Evolutionary conservation across 2,113 vertebrate species (phyloP), one percentile per base, ranked within the genome.

Genomic region (Turdus rufiventris): DNA sequence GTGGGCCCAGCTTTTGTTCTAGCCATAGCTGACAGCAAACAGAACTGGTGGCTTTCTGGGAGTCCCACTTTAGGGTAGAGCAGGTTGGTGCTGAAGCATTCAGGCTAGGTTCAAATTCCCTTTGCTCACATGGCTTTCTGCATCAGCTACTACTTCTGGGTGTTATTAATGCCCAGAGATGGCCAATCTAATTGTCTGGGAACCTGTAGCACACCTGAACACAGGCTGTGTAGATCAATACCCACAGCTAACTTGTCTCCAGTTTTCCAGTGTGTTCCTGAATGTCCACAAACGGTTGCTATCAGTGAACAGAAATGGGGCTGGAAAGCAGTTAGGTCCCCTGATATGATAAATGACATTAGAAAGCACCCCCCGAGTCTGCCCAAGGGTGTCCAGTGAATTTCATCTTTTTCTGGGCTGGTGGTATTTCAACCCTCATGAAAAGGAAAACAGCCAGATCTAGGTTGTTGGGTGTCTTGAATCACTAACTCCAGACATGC

Each of bases 101-200:
- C 17, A 38, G 56, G 8, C 20, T 43, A 19, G 8, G 12, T 45
- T 18, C 0, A 0, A 87, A 70, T 2, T 6, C 12, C 3, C 4
- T 86, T 88, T 4, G 0, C 31, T 80, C 28, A 8, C 31, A 21
- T 0, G 0, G 13, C 10, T 42, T 21, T 66, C 34, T 78, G 38
- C 29, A 54, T 81, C 81, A 67, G 10, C 19, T 61, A 4, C 24
- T 60, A 8, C 10, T 58, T 29, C 23, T 66, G 23, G 13, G 10
- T 40, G 18, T 25, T n/a, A 57, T 20, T 50, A 77, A 19, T 65
- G 25, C 25, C 38, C 19, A 13, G 61, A 54, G 29, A 9, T 42
- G 38, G 42, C 21, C 34, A 58, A 14, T 42, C 10, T 33, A 25
- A 63, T 48, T 72, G 4, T 33, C n/a, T 82, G 60, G 14, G 60